These are phyloP conservation scores for Megalonaias nervosa DNA, from an alignment of 1,140 invertebrate genomes.

Conservation along the genomic window DNA sequence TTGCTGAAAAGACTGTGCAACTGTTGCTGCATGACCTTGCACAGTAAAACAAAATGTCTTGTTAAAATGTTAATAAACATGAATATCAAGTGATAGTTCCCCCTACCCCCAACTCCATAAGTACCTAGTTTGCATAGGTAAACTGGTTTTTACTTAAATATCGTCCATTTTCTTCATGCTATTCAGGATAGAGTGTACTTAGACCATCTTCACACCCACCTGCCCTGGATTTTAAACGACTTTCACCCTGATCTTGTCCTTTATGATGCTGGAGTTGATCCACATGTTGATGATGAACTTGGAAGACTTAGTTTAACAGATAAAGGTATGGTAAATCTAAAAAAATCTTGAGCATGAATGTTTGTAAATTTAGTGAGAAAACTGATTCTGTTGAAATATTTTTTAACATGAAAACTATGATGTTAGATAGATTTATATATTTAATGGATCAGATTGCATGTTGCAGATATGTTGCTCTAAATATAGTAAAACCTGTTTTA, in stretches of 20 bases:
- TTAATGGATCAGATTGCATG: too few species aligned
- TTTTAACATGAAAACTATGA: too few species aligned
- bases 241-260: constrained; percentile 65
- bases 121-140: too few species aligned
- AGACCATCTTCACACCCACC: constrained; percentile 36
- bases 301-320: constrained; percentile 65
- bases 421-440: too few species aligned
- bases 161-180: not conserved
- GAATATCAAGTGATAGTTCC: not conserved
- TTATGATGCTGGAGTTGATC: constrained; percentile 69
- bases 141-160: too few species aligned
- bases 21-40: not conserved
- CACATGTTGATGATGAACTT: constrained; percentile 62
- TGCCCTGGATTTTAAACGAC: constrained; percentile 57
- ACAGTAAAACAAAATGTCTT: not conserved
- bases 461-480: too few species aligned
- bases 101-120: too few species aligned
- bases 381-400: too few species aligned
- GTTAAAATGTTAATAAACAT: not conserved
- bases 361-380: too few species aligned
- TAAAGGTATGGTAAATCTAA: constrained; percentile 47
- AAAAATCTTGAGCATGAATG: too few species aligned
- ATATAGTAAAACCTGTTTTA: too few species aligned
- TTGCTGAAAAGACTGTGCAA: not conserved
- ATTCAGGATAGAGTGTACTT: constrained; percentile 50